A percentile compares a stretch with the other conserved stretches of the same genome.
These are phyloP conservation scores for Drosophila nigrodunni DNA, from an alignment of 1,140 invertebrate genomes.

Conservation along the genomic window DNA sequence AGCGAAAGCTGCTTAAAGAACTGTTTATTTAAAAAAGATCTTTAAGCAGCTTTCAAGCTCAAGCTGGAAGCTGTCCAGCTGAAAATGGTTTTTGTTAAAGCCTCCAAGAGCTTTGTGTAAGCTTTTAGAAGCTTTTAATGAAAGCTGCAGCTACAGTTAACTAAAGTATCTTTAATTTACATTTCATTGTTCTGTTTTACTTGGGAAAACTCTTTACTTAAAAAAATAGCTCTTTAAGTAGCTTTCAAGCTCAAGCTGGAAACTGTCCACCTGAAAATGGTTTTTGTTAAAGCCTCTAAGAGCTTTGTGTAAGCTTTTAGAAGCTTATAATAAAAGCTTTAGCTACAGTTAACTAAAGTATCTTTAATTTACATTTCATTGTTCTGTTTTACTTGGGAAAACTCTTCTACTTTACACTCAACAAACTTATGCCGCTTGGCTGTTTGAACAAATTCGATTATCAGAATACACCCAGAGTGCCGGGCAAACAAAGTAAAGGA, in stretches of 20 bases:
- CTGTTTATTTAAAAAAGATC: neutral
- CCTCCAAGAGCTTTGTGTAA: neutral
- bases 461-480: constrained; percentile 62
- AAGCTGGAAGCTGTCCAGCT: neutral
- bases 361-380: constrained; percentile 1
- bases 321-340: neutral
- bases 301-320: neutral
- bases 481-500: constrained; percentile 38
- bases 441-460: constrained; percentile 83
- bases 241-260: neutral
- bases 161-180: neutral
- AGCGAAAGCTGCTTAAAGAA: neutral
- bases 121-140: neutral
- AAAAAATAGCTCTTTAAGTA: neutral
- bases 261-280: neutral
- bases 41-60: neutral
- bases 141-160: neutral
- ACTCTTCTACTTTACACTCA: constrained; percentile 21
- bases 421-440: constrained; percentile 59
- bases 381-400: constrained; percentile 37
- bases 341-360: neutral
- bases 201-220: constrained; percentile 7
- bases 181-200: constrained; percentile 36
- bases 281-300: neutral
- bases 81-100: neutral